A percentile compares a stretch with the other conserved stretches of the same genome.
Evolutionary conservation across 2,113 vertebrate species (phyloP).

Genomic region (Varanus komodoensis): DNA sequence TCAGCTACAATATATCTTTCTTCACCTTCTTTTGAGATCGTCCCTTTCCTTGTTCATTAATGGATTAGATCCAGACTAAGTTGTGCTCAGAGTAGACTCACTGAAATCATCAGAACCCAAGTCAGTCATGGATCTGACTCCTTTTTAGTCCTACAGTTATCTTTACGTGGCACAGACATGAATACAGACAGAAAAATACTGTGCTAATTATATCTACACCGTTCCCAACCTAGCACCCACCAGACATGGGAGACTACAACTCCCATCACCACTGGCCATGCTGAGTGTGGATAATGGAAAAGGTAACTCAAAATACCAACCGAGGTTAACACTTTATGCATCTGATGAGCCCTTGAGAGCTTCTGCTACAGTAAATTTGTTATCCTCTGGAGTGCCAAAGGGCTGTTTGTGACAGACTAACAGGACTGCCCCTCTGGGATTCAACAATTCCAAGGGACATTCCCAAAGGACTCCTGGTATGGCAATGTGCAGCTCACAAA

Average conservation of each 20-base stretch:
- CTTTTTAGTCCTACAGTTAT: background rate
- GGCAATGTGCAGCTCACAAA: background rate
- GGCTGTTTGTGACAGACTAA: background rate
- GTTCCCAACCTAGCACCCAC: too few relatives aligned
- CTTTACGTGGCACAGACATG: background rate
- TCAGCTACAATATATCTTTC: background rate
- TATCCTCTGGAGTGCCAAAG: background rate
- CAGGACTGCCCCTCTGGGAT: background rate
- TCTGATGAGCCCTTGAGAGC: background rate
- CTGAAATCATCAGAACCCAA: background rate
- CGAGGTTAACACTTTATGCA: background rate
- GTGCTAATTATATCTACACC: background rate
- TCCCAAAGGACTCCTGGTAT: background rate
- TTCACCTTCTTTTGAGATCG: background rate
- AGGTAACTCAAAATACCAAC: too few relatives aligned
- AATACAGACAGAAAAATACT: background rate
- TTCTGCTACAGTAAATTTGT: background rate
- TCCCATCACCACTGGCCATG: too few relatives aligned
- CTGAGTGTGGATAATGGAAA: too few relatives aligned
- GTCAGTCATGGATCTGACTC: background rate
- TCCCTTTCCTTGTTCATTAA: background rate
- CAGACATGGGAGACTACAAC: too few relatives aligned
- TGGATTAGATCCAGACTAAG: background rate
- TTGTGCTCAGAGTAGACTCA: background rate
- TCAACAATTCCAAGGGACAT: background rate